phyloP scores from a whole-genome alignment of 2,113 vertebrate genomes.

The Grammomys dolichurus region DNA sequence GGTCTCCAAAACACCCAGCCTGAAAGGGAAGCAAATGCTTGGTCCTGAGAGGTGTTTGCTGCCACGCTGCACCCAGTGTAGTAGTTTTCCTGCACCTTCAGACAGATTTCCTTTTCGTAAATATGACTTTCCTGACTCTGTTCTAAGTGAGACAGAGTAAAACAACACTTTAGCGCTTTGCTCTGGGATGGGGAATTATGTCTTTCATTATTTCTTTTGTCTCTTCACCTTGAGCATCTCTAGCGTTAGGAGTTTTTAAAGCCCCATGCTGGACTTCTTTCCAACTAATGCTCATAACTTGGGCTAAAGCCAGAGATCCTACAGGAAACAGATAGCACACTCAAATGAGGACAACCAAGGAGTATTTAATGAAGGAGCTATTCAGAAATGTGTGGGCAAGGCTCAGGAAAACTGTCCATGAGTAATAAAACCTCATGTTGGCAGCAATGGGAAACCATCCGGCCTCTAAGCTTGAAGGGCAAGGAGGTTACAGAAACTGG shows the following conservation, averaged over 20 bases:
- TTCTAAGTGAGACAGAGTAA: background rate
- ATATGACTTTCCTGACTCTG: background rate
- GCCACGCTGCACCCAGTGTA: no score
- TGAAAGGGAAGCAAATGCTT: background rate
- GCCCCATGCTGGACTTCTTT: background rate
- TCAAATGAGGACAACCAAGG: background rate
- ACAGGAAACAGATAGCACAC: slow-evolving; percentile 18
- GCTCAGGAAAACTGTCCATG: background rate
- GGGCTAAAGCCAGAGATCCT: background rate
- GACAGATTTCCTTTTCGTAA: background rate
- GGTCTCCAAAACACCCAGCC: background rate
- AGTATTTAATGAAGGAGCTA: background rate
- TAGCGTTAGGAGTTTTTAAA: background rate
- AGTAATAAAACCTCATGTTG: background rate
- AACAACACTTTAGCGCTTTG: background rate
- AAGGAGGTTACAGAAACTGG: background rate
- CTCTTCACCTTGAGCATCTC: slow-evolving; percentile 35
- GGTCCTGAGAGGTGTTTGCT: background rate
- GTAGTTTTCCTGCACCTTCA: background rate
- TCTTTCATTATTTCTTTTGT: background rate
- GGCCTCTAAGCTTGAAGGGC: background rate
- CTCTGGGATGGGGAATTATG: background rate
- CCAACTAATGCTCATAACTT: background rate
- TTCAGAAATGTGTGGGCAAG: slow-evolving; percentile 16
- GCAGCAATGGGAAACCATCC: background rate